Conservation (phyloP, 2,888 invertebrate species). For the Lingula anatina region DNA sequence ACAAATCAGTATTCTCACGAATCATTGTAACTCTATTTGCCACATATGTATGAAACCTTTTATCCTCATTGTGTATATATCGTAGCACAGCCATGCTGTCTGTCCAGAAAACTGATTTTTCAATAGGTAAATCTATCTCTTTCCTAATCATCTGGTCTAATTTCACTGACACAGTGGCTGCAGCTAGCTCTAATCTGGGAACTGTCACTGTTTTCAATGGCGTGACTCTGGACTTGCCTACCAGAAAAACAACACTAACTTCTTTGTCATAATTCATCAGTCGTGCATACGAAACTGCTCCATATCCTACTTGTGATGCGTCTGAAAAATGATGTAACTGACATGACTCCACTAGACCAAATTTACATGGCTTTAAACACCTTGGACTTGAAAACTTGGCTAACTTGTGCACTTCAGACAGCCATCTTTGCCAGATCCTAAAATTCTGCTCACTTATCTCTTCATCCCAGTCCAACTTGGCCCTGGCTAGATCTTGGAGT, state of each 20-base stretch:
- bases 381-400: too few relatives aligned
- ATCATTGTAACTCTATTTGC: conserved; percentile 12
- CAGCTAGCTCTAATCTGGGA: conserved; percentile 13
- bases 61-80: conserved; percentile 9
- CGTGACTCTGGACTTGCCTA: conserved; percentile 9
- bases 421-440: too few relatives aligned
- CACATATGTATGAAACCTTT: conserved; percentile 11
- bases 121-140: conserved; percentile 1
- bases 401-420: too few relatives aligned
- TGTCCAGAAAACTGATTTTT: conserved; percentile 7
- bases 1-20: conserved; percentile 3
- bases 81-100: conserved; percentile 9
- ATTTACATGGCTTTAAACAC: too few relatives aligned
- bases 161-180: conserved; percentile 7
- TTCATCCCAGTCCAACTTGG: too few relatives aligned
- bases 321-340: conserved; percentile 8
- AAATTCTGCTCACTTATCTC: too few relatives aligned
- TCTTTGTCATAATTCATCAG: neutral
- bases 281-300: conserved; percentile 2
- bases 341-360: neutral
- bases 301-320: conserved; percentile 1
- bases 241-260: conserved; percentile 2
- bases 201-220: conserved; percentile 11
- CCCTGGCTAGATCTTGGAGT: conserved; percentile 1
- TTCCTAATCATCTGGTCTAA: conserved; percentile 1